A percentile compares a stretch with the other conserved stretches of the same genome.
Evolutionary conservation across 2,888 invertebrate species (phyloP).

Genomic region (Amblyjoppa proteus): DNA sequence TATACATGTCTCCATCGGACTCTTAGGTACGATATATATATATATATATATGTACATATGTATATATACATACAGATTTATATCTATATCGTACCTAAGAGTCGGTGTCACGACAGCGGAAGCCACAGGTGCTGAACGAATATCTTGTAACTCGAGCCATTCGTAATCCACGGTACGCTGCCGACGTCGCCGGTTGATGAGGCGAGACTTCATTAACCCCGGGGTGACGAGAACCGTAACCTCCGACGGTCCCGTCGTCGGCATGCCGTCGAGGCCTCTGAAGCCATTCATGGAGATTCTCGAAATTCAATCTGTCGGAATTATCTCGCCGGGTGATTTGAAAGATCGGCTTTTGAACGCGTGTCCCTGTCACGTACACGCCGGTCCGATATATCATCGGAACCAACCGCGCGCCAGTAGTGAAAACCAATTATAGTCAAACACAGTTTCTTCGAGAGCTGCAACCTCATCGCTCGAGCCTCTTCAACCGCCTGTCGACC

Average conservation of each 20-base stretch:
- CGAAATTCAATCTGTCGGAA: conserved; percentile 55
- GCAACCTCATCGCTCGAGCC: background rate
- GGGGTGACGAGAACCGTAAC: conserved; percentile 66
- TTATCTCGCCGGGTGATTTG: conserved; percentile 45
- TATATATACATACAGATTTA: background rate
- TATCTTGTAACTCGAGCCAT: conserved; percentile 55
- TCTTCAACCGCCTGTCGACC: background rate
- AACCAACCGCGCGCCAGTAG: conserved; percentile 11
- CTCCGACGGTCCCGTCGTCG: conserved; percentile 33
- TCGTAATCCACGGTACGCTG: conserved; percentile 40
- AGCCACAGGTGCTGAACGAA: conserved; percentile 66
- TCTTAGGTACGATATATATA: background rate
- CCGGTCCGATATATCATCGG: background rate
- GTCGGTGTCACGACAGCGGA: conserved; percentile 40
- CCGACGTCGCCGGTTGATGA: conserved; percentile 72
- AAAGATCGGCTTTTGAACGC: conserved; percentile 51
- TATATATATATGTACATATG: background rate
- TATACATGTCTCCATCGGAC: background rate
- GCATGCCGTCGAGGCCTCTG: conserved; percentile 13
- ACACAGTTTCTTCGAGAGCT: background rate
- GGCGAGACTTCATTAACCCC: conserved; percentile 75
- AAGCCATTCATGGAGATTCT: conserved; percentile 48
- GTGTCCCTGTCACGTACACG: background rate
- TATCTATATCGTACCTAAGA: background rate
- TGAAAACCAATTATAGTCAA: background rate